phyloP scores from a whole-genome alignment of 2,113 vertebrate species.

The Heterotilapia buettikoferi region DNA sequence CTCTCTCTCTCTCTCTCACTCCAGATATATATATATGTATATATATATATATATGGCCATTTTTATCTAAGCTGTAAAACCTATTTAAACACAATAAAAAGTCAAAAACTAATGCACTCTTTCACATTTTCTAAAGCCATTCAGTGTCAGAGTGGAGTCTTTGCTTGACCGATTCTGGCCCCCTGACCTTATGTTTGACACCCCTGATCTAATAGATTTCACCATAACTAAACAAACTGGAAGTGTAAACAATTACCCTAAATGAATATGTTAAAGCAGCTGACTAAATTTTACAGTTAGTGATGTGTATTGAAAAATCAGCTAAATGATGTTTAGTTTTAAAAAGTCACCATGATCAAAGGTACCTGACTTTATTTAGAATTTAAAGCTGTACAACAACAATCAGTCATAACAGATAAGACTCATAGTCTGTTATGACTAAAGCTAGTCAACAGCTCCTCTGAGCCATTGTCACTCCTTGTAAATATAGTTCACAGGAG shows the following conservation, averaged over 20 bases:
- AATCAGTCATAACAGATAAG: neutral
- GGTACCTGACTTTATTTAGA: neutral
- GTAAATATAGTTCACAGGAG: slow-evolving; percentile 2
- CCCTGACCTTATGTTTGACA: neutral
- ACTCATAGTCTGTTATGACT: neutral
- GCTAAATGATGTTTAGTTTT: fast-evolving
- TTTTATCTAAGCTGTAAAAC: neutral
- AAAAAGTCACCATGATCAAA: neutral
- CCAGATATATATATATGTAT: no score
- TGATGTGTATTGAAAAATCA: neutral
- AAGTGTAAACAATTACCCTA: neutral
- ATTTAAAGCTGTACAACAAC: neutral
- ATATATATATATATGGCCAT: neutral
- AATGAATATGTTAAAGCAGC: neutral
- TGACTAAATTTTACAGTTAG: neutral
- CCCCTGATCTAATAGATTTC: neutral
- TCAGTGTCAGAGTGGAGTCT: neutral
- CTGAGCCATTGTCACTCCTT: neutral
- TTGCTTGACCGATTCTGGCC: neutral
- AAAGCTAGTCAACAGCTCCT: neutral
- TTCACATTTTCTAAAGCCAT: no score
- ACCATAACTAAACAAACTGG: neutral
- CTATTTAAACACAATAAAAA: neutral
- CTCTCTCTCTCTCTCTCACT: neutral
- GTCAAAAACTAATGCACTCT: no score